Evolutionary conservation across 2,888 invertebrate species (phyloP).

Genomic region (Rapana venosa): DNA sequence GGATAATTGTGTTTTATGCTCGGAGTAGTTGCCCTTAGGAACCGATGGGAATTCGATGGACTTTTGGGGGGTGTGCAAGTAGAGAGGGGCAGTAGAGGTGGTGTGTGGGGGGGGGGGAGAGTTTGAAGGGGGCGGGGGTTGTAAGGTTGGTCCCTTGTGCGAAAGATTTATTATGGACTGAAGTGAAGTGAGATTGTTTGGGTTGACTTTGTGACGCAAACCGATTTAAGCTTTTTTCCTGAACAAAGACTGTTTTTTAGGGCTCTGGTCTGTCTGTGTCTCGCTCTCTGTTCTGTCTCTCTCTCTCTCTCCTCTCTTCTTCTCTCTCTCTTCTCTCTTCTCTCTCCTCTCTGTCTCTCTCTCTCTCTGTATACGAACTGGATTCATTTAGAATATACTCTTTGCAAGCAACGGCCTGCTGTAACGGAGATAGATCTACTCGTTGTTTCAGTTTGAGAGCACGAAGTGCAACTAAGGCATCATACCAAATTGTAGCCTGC

Average conservation of each 20-base stretch:
- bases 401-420: no score
- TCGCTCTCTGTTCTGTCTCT: neutral
- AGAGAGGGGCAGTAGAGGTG: neutral
- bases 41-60: conserved; percentile 29
- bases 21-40: neutral
- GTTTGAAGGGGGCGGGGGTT: neutral
- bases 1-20: conserved; percentile 28
- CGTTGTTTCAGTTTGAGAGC: no score
- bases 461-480: no score
- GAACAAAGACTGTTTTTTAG: no score
- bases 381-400: no score
- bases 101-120: neutral
- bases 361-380: neutral
- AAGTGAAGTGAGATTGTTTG: no score
- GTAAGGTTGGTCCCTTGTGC: neutral
- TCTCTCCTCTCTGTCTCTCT: neutral
- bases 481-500: no score
- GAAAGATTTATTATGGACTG: neutral
- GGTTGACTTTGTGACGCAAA: no score
- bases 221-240: no score
- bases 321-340: neutral
- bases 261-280: neutral
- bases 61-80: neutral
- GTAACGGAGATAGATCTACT: no score
- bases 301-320: neutral